phyloP scores from a whole-genome alignment of 2,888 invertebrate species.

The Megamerina dolium region DNA sequence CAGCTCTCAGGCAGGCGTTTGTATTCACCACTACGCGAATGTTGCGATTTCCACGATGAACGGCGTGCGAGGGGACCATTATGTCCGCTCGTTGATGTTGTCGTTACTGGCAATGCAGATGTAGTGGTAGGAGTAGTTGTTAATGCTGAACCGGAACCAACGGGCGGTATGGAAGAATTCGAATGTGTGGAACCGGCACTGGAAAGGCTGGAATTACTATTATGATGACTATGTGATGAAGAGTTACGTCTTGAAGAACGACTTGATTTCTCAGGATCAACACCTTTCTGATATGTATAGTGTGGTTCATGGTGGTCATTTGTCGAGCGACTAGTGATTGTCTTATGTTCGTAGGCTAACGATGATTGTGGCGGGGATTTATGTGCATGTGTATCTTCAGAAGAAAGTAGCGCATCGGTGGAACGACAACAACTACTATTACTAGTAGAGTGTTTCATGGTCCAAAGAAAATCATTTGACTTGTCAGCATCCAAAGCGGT shows the following conservation, averaged over 20 bases:
- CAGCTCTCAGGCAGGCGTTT: constrained; percentile 37
- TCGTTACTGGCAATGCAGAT: background rate
- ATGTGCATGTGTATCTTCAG: constrained; percentile 19
- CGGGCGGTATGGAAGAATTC: constrained; percentile 26
- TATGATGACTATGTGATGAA: constrained; percentile 13
- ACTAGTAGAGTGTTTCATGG: constrained; percentile 35
- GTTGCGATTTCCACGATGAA: constrained; percentile 40
- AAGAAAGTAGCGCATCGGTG: constrained; percentile 38
- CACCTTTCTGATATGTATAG: background rate
- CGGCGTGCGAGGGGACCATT: constrained; percentile 30
- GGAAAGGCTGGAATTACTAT: constrained; percentile 33
- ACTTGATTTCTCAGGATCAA: constrained; percentile 9
- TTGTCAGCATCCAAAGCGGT: constrained; percentile 36
- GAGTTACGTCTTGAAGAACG: constrained; percentile 5
- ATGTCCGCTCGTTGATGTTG: constrained; percentile 7
- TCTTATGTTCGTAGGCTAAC: background rate
- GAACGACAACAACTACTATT: constrained; percentile 39
- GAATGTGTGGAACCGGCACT: constrained; percentile 31
- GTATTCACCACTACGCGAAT: constrained; percentile 36
- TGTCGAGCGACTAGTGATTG: background rate
- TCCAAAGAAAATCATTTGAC: constrained; percentile 32
- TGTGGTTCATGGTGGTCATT: constrained; percentile 6
- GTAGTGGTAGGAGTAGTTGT: constrained; percentile 1
- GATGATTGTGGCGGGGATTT: constrained; percentile 1
- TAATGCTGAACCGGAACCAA: constrained; percentile 9